A percentile compares a stretch with the other conserved stretches of the same genome.
Conservation (phyloP, 2,888 invertebrate genomes). For the Allacma fusca region DNA sequence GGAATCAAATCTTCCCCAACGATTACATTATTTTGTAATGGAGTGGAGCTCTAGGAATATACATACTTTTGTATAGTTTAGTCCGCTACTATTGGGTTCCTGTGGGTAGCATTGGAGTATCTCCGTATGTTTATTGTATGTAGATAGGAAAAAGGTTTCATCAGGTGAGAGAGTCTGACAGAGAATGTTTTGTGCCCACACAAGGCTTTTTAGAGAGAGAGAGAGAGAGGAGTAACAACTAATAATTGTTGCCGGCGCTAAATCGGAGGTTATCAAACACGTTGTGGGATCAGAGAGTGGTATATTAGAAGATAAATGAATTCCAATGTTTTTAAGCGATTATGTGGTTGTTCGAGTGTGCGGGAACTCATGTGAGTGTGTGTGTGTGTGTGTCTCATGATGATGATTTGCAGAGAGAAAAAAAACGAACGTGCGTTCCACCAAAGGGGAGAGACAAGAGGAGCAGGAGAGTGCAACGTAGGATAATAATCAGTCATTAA, state of each 20-base stretch:
- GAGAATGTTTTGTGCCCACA: not conserved
- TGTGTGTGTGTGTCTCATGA: slow-evolving; percentile 30
- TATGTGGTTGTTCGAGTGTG: slow-evolving; percentile 19
- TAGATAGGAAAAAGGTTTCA: too few relatives aligned
- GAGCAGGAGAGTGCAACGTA: not conserved
- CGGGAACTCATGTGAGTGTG: slow-evolving; percentile 19
- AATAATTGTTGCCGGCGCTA: not conserved
- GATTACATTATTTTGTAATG: not conserved
- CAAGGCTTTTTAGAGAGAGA: not conserved
- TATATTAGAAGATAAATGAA: slow-evolving; percentile 27
- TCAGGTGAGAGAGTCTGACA: too few relatives aligned
- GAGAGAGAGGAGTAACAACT: not conserved
- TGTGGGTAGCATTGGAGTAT: too few relatives aligned
- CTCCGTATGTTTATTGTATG: too few relatives aligned
- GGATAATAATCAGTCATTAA: slow-evolving; percentile 56
- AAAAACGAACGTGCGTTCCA: not conserved
- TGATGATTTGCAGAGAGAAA: not conserved
- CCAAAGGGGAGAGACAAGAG: slow-evolving; percentile 25
- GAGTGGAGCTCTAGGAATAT: not conserved
- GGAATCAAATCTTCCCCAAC: not conserved
- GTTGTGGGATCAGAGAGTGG: not conserved
- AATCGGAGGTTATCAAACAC: slow-evolving; percentile 17
- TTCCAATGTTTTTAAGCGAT: slow-evolving; percentile 35
- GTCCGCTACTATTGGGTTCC: too few relatives aligned
- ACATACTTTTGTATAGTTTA: too few relatives aligned